phyloP scores from a whole-genome alignment of 2,113 vertebrate genomes.

The Syngnathus typhle region DNA sequence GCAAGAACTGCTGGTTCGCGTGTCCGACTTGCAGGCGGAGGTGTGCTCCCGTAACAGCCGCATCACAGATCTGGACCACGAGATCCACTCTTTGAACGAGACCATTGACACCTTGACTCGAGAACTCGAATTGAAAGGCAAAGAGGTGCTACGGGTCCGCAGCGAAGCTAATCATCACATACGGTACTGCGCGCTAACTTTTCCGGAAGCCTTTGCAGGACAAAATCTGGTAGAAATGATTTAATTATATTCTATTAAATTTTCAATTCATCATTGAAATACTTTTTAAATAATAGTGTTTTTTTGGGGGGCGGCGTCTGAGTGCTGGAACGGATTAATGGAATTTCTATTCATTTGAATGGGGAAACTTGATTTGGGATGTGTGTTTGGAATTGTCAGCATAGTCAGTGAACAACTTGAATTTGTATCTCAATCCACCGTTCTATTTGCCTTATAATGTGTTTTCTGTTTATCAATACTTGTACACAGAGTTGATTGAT shows the following conservation, averaged over 20 bases:
- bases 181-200: slow-evolving; percentile 69
- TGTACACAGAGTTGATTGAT: neutral
- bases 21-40: slow-evolving; percentile 84
- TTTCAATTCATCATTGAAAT: no score
- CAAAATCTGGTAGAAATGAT: neutral
- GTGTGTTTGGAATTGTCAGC: neutral
- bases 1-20: slow-evolving; percentile 79
- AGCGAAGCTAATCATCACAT: slow-evolving; percentile 95
- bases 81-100: slow-evolving; percentile 87
- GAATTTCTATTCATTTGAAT: neutral
- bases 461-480: no score
- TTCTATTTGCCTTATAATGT: neutral
- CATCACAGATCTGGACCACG: slow-evolving; percentile 87
- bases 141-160: slow-evolving; percentile 90
- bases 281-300: no score
- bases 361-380: neutral
- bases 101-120: slow-evolving; percentile 88
- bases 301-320: no score
- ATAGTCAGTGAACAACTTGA: neutral
- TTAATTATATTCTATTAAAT: no score
- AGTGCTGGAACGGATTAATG: neutral
- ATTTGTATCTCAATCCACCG: neutral
- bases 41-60: slow-evolving; percentile 84
- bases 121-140: slow-evolving; percentile 92
- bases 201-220: neutral